A percentile compares a stretch with the other conserved stretches of the same genome.
Evolutionary conservation across 2,888 invertebrate genomes (phyloP).

Genomic region (Acanthoscelides obtectus): DNA sequence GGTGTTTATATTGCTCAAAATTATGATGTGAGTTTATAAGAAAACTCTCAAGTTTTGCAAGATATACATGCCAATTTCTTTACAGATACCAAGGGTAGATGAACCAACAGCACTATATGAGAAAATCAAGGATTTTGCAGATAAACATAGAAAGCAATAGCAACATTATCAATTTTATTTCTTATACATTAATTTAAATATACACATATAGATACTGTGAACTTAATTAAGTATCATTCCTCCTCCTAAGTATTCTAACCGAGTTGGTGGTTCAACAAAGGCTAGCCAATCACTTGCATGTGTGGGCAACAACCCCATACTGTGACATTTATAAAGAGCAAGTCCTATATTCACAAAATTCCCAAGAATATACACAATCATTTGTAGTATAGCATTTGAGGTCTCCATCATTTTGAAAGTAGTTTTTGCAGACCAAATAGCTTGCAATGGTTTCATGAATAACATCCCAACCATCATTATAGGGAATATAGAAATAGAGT

Average conservation of each 20-base stretch:
- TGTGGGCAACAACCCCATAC: conserved; percentile 94
- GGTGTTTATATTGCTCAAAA: conserved; percentile 73
- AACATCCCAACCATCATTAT: conserved; percentile 99
- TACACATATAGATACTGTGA: conserved; percentile 18
- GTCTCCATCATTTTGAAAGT: conserved; percentile 95
- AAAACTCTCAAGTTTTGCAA: conserved; percentile 5
- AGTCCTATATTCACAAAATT: conserved; percentile 87
- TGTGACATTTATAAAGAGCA: conserved; percentile 95
- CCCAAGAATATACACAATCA: conserved; percentile 88
- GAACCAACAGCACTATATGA: conserved; percentile 71
- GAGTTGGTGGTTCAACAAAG: conserved; percentile 86
- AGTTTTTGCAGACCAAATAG: conserved; percentile 82
- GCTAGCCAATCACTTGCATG: conserved; percentile 98
- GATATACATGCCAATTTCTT: conserved; percentile 1
- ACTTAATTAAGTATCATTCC: conserved; percentile 62
- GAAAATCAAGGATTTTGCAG: conserved; percentile 64
- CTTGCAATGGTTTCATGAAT: conserved; percentile 92
- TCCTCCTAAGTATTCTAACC: conserved; percentile 82
- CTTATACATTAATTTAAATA: conserved; percentile 20
- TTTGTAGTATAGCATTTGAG: conserved; percentile 83
- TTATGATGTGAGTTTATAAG: conserved; percentile 58
- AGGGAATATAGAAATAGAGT: conserved; percentile 98
- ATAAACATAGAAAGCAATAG: conserved; percentile 58
- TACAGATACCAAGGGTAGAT: conserved; percentile 74
- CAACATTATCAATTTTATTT: conserved; percentile 25